Evolutionary conservation across 2,888 invertebrate species (phyloP).

Genomic region (Leistus spinibarbis): DNA sequence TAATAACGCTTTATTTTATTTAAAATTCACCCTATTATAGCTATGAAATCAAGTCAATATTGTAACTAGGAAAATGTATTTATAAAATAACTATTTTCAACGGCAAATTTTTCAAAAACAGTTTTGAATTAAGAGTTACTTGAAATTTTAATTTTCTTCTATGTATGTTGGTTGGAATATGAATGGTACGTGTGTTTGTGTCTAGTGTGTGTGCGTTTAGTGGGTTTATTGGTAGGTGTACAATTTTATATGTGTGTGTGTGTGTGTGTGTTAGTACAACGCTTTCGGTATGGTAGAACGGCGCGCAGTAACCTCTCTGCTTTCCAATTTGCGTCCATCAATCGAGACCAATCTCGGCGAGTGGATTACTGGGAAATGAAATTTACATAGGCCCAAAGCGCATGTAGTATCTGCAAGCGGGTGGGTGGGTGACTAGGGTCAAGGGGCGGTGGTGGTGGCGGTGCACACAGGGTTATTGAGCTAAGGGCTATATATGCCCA

Average conservation of each 20-base stretch:
- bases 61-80: no score
- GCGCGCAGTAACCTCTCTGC: slow-evolving; percentile 51
- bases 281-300: slow-evolving; percentile 15
- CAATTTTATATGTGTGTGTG: not conserved
- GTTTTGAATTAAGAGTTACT: no score
- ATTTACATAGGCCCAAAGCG: slow-evolving; percentile 67
- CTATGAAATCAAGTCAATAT: no score
- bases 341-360: slow-evolving; percentile 73
- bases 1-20: no score
- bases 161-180: no score
- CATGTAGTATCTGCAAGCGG: slow-evolving; percentile 35
- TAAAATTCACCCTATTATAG: no score
- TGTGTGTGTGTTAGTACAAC: not conserved
- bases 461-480: not conserved
- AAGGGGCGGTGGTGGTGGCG: not conserved
- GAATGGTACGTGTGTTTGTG: not conserved
- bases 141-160: no score
- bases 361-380: slow-evolving; percentile 73
- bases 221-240: not conserved
- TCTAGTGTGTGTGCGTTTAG: not conserved
- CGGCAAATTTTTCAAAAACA: no score
- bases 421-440: slow-evolving; percentile 7
- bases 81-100: no score
- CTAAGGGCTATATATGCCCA: not conserved
- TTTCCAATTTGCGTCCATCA: slow-evolving; percentile 75